Evolutionary conservation across 37 sponge, comb jelly and placozoan species (phyloP).

Genomic region (Aphrocallistes beatrix): DNA sequence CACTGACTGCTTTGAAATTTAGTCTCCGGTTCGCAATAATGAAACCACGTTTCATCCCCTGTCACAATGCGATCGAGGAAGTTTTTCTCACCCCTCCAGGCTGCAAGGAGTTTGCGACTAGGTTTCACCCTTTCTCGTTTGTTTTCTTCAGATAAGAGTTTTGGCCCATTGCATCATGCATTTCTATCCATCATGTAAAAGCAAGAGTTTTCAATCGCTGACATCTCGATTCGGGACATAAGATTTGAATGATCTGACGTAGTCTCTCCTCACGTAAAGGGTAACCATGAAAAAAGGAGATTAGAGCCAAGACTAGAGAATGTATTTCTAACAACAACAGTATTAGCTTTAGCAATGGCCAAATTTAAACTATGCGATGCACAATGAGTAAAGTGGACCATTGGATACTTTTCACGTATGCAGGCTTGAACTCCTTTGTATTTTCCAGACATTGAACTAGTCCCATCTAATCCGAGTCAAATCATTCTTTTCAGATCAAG

Average conservation of each 20-base stretch:
- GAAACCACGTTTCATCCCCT: too few species aligned
- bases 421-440: conserved; percentile 11
- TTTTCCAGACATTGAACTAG: conserved; percentile 13
- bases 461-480: background rate
- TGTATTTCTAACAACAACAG: conserved; percentile 14
- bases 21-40: too few species aligned
- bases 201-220: conserved; percentile 19
- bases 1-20: too few species aligned
- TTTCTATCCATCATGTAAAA: background rate
- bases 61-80: too few species aligned
- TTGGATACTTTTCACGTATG: conserved; percentile 13
- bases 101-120: too few species aligned
- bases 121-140: too few species aligned
- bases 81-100: too few species aligned
- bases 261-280: background rate
- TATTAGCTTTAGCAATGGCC: background rate
- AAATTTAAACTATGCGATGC: background rate
- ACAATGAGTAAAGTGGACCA: conserved; percentile 10
- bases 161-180: conserved; percentile 13
- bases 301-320: conserved; percentile 11
- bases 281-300: conserved; percentile 11
- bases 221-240: conserved; percentile 4
- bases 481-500: conserved; percentile 18
- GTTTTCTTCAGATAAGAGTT: too few species aligned
- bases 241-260: conserved; percentile 9